Base-by-base conservation (phyloP, 2,113 vertebrate species). In the Datnioides undecimradiatus region DNA sequence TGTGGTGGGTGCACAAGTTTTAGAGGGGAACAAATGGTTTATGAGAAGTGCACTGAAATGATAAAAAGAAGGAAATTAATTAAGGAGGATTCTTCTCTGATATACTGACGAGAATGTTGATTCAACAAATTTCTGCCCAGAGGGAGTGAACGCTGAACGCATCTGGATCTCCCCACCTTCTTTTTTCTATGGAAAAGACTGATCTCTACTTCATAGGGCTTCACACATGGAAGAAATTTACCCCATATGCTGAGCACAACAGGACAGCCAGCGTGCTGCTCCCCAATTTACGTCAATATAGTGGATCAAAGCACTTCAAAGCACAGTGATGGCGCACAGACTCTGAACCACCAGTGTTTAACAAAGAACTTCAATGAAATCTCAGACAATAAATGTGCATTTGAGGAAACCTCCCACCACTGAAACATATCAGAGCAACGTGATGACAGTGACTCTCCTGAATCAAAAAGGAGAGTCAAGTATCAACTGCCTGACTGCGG, bases 141-240 rank as follows among this genome's bases (percentile, higher is more conserved):
- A 82, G 82, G 58, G 59, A 88, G 73, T 36, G 58, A 78, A 59
- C 4, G 7, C 45, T 58, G 73, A 14, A 48, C 38, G 55, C 82
- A 88, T 92, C 87, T 93, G 89, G 84, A 89, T 79, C 86, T 73
- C 81, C 73, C 87, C 83, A 73, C 86, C 84, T 83, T 82, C 63
- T 38, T 66, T 75, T 87, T 81, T 83, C 77, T 62, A 79, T 85
- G 89, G 83, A 89, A 92, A 90, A 90, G 65, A 59, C 82, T 73
- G 86, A 90, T 91, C 87, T 87, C 76, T 51, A 84, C 89, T 87
- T 92, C 91, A 90, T 74, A 91, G 83, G 75, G 70, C 79, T 90
- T 87, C 83, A 90, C 92, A 94, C 87, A 93, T 93, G 92, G 90
- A 94, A 93, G 74, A 79, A 31, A 93, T 94, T 93, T 90, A 73